phyloP scores from a whole-genome alignment of 2,888 invertebrate genomes.

The Cheilosia pagana region DNA sequence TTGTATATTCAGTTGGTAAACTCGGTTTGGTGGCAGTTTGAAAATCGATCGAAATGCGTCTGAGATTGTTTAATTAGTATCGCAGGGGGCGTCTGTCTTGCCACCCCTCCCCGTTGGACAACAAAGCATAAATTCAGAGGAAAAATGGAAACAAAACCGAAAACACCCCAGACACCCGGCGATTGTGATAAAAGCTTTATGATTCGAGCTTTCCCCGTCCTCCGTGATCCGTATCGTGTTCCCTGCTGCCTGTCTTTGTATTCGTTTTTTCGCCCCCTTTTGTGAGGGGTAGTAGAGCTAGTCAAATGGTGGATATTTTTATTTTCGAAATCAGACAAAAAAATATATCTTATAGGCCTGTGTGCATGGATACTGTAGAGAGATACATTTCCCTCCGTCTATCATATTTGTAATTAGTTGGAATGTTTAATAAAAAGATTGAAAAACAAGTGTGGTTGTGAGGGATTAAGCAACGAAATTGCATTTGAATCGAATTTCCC shows the following conservation, averaged over 20 bases:
- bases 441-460: not conserved
- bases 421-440: constrained; percentile 26
- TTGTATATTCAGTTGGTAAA: constrained; percentile 29
- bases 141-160: constrained; percentile 51
- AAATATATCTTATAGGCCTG: not conserved
- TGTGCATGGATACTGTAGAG: not conserved
- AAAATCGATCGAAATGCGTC: constrained; percentile 74
- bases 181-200: constrained; percentile 57
- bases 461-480: not conserved
- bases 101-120: constrained; percentile 26
- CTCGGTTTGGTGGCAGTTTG: constrained; percentile 18
- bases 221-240: too few species aligned
- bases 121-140: constrained; percentile 58
- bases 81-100: constrained; percentile 55
- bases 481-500: constrained; percentile 21
- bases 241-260: not conserved
- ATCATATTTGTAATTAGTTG: not conserved
- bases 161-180: constrained; percentile 67
- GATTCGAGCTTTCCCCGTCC: constrained; percentile 61
- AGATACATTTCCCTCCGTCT: constrained; percentile 12
- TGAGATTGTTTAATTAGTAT: constrained; percentile 70
- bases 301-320: constrained; percentile 23
- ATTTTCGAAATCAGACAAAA: constrained; percentile 18
- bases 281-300: constrained; percentile 6
- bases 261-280: not conserved